Conservation (phyloP, 2,888 invertebrate genomes). For the Mantis religiosa region DNA sequence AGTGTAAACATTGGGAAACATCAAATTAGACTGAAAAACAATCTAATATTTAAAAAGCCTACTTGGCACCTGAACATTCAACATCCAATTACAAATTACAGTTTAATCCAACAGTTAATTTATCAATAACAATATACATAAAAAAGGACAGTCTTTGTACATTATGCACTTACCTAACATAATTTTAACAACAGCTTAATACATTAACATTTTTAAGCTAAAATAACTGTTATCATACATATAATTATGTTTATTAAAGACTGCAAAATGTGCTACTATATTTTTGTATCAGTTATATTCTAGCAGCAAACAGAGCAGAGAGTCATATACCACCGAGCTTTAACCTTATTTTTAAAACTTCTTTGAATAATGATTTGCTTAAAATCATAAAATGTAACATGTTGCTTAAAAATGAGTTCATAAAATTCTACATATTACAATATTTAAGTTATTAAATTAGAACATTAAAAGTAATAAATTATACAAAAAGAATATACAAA, state of each 20-base stretch:
- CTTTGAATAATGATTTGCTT: too few relatives aligned
- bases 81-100: not conserved
- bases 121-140: not conserved
- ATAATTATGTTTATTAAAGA: not conserved
- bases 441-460: not conserved
- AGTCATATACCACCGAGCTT: not conserved
- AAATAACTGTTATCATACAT: not conserved
- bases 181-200: not conserved
- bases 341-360: not conserved
- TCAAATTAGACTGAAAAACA: not conserved
- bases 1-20: not conserved
- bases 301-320: not conserved
- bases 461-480: not conserved
- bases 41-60: not conserved
- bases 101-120: not conserved
- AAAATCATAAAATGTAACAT: too few relatives aligned
- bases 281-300: not conserved
- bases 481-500: not conserved
- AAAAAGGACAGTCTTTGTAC: not conserved
- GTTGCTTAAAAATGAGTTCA: not conserved
- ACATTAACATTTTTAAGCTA: not conserved
- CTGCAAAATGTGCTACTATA: not conserved
- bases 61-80: not conserved
- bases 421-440: not conserved
- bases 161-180: not conserved